These are phyloP conservation scores for Caloenas nicobarica DNA, from an alignment of 2,113 vertebrate genomes.

Conservation along the genomic window DNA sequence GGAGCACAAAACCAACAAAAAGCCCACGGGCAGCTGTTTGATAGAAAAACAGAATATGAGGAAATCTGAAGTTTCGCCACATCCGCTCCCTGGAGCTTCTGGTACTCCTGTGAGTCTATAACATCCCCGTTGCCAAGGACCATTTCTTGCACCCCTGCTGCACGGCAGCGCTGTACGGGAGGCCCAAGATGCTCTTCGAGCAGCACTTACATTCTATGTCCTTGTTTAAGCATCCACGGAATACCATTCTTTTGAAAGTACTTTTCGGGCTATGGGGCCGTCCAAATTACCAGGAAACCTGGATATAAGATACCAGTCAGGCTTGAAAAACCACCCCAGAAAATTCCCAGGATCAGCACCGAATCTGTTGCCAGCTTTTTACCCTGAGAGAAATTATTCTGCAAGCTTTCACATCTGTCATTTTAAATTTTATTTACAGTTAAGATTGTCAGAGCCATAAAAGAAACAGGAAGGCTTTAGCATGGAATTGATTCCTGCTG, in stretches of 20 bases:
- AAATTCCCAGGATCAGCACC: neutral
- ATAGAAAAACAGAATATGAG: neutral
- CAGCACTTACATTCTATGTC: neutral
- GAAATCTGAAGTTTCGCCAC: neutral
- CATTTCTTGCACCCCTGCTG: accelerated
- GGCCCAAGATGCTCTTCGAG: neutral
- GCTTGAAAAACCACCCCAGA: neutral
- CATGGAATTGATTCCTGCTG: neutral
- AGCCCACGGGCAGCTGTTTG: neutral
- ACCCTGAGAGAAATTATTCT: neutral
- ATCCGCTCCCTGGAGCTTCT: accelerated
- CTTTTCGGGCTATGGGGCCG: neutral
- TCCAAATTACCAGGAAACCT: neutral
- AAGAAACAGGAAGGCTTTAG: neutral
- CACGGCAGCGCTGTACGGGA: accelerated
- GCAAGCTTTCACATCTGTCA: neutral
- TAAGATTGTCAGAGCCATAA: neutral
- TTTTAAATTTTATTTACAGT: neutral
- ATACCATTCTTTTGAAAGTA: neutral
- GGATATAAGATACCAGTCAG: neutral
- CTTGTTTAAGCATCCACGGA: neutral
- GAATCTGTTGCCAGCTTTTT: neutral
- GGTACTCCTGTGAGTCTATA: accelerated
- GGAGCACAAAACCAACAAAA: neutral
- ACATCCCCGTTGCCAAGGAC: accelerated